A percentile compares a stretch with the other conserved stretches of the same genome.
These are phyloP conservation scores for Promerops cafer DNA, from an alignment of 2,113 vertebrate genomes.

Conservation along the genomic window DNA sequence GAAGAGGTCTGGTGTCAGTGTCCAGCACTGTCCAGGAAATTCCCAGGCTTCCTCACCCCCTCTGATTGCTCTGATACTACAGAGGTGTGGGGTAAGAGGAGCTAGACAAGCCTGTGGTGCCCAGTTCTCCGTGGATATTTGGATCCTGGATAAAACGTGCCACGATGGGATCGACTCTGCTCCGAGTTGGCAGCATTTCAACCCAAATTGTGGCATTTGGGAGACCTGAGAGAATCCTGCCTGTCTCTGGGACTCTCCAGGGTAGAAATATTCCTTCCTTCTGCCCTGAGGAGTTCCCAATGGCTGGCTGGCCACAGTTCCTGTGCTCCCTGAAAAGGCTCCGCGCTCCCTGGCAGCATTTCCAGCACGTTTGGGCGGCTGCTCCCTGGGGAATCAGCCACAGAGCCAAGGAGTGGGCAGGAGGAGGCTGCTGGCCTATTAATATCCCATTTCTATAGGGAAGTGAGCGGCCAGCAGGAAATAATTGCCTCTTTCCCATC, in stretches of 20 bases:
- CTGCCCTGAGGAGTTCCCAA: accelerated
- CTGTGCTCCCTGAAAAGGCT: background rate
- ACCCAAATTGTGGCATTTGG: accelerated
- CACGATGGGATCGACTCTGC: accelerated
- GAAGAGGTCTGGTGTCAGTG: background rate
- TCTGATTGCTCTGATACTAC: background rate
- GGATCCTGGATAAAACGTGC: background rate
- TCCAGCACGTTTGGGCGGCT: background rate
- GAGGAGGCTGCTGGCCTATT: background rate
- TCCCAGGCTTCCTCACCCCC: background rate
- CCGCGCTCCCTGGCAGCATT: background rate
- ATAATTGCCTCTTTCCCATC: background rate
- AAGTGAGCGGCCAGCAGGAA: background rate
- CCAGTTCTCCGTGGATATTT: accelerated
- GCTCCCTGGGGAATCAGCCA: background rate
- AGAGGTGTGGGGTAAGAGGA: background rate
- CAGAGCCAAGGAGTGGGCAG: background rate
- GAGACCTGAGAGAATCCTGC: background rate
- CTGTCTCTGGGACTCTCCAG: background rate
- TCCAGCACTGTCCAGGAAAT: accelerated
- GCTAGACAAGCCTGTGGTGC: accelerated
- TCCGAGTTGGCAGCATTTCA: background rate
- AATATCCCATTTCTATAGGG: background rate
- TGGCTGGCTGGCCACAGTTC: background rate
- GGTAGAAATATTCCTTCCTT: background rate